A percentile compares a stretch with the other conserved stretches of the same genome.
Conservation (phyloP, 2,113 vertebrate genomes). For the Cinclus mexicanus region DNA sequence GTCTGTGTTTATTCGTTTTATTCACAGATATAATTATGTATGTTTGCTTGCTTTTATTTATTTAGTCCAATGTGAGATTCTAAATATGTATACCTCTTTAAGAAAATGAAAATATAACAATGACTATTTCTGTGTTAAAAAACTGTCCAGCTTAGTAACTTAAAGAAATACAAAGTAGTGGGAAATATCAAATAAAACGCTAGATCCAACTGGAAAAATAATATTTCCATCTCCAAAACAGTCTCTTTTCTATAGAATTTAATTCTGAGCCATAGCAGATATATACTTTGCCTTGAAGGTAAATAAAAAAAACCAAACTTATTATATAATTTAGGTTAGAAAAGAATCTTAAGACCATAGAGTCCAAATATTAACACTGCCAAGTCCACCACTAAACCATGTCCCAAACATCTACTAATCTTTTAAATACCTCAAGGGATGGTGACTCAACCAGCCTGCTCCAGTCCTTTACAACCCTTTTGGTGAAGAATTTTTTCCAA, state of each 20-base stretch:
- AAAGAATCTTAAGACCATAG: background rate
- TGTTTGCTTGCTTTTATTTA: background rate
- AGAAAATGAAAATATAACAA: background rate
- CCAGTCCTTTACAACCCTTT: background rate
- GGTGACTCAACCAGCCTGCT: background rate
- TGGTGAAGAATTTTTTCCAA: background rate
- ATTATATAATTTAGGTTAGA: background rate
- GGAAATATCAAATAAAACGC: background rate
- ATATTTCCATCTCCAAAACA: background rate
- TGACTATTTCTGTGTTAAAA: background rate
- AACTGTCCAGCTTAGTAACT: background rate
- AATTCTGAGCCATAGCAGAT: background rate
- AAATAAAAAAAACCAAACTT: background rate
- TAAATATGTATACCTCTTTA: background rate
- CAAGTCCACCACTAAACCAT: background rate
- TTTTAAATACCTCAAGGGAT: background rate
- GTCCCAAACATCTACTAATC: rapidly evolving
- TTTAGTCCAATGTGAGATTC: background rate
- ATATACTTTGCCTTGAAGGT: background rate
- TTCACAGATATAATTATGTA: background rate
- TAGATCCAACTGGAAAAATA: background rate
- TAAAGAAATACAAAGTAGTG: background rate
- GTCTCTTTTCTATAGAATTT: background rate
- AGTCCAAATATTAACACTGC: background rate
- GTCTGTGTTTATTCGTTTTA: background rate